phyloP scores from a whole-genome alignment of 2,888 invertebrate species.

The Pseudanteris insignis region DNA sequence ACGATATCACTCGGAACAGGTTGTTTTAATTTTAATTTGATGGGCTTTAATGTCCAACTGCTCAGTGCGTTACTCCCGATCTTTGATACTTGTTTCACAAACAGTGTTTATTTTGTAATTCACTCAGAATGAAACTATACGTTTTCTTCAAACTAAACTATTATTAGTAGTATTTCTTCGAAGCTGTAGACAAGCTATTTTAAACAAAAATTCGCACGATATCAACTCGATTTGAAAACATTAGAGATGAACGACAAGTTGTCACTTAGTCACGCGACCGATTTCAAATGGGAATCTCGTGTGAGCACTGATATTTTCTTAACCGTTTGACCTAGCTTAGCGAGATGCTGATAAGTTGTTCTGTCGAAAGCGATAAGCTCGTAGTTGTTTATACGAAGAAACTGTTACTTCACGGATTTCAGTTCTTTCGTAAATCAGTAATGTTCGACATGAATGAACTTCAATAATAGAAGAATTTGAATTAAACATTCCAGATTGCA shows the following conservation, averaged over 20 bases:
- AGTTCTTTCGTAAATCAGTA: too few species aligned
- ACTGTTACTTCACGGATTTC: constrained; percentile 11
- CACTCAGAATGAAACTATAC: neutral
- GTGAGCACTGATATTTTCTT: constrained; percentile 2
- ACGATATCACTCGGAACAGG: constrained; percentile 94
- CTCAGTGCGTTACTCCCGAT: too few species aligned
- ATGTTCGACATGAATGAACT: too few species aligned
- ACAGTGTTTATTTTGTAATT: constrained; percentile 4
- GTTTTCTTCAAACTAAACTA: constrained; percentile 1
- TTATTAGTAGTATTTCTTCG: too few species aligned
- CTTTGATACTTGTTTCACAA: neutral
- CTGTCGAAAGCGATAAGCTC: constrained; percentile 14
- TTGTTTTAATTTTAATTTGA: constrained; percentile 72
- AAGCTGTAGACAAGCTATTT: too few species aligned
- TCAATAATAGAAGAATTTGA: too few species aligned
- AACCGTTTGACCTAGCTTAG: constrained; percentile 18
- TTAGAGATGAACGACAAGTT: too few species aligned
- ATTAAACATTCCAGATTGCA: constrained; percentile 17
- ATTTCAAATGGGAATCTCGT: constrained; percentile 8
- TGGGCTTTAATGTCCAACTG: constrained; percentile 76
- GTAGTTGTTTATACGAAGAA: constrained; percentile 11
- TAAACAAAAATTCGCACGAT: too few species aligned
- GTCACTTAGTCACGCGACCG: constrained; percentile 17
- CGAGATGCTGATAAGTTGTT: constrained; percentile 13
- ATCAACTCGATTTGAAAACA: too few species aligned